These are phyloP conservation scores for Rachycentron canadum DNA, from an alignment of 2,797 vertebrate genomes.

Conservation along the genomic window DNA sequence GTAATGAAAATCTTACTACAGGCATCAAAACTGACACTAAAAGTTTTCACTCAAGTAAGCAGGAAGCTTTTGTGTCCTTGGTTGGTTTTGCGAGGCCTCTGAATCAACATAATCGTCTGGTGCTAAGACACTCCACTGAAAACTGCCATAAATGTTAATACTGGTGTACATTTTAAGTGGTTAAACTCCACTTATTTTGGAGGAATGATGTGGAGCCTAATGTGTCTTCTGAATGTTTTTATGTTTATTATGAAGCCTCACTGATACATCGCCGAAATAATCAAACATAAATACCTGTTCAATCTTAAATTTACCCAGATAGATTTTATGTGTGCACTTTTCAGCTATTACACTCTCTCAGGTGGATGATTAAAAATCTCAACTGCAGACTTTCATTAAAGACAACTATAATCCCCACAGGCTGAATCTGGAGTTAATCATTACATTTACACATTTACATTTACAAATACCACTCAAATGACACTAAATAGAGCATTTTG, in stretches of 20 bases:
- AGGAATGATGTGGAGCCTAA: neutral
- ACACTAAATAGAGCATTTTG: neutral
- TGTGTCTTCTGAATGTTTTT: neutral
- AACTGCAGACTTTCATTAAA: neutral
- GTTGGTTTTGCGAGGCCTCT: neutral
- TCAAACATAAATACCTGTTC: neutral
- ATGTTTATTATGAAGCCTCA: neutral
- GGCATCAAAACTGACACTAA: neutral
- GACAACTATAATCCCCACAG: neutral
- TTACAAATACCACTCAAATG: neutral
- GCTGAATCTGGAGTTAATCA: neutral
- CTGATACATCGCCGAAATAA: neutral
- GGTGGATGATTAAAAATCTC: neutral
- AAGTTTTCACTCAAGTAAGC: neutral
- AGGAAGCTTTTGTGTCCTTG: neutral
- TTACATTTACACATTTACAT: neutral
- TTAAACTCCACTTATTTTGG: neutral
- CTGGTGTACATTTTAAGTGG: neutral
- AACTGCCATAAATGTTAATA: neutral
- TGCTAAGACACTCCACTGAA: neutral
- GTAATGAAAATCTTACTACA: neutral
- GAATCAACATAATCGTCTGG: neutral
- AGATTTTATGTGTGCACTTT: neutral
- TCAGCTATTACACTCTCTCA: neutral
- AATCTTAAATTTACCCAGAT: neutral